phyloP scores from a whole-genome alignment of 1,140 invertebrate genomes.

The Dendroctonus valens region DNA sequence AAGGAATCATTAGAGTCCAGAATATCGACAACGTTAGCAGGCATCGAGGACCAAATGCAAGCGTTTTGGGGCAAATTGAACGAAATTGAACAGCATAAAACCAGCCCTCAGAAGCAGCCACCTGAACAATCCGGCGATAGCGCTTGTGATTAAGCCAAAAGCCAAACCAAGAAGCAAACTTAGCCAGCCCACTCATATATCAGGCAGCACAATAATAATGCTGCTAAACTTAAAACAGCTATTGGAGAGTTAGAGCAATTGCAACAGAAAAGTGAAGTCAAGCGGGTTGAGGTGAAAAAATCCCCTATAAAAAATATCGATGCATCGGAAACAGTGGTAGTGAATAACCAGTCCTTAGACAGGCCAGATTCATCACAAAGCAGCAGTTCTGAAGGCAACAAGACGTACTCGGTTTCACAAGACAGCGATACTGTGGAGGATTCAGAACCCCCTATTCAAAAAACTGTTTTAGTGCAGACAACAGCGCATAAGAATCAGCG shows the following conservation, averaged over 20 bases:
- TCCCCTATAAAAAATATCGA: neutral
- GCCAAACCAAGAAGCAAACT: slow-evolving; percentile 35
- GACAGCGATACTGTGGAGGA: neutral
- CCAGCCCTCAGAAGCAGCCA: slow-evolving; percentile 12
- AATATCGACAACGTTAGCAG: slow-evolving; percentile 41
- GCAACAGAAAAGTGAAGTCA: neutral
- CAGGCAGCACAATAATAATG: slow-evolving; percentile 2
- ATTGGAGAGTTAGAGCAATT: slow-evolving; percentile 16
- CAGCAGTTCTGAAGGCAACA: neutral
- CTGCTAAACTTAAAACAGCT: slow-evolving; percentile 10
- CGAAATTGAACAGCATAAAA: slow-evolving; percentile 35
- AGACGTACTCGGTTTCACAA: neutral
- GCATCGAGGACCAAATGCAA: slow-evolving; percentile 46
- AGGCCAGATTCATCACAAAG: neutral
- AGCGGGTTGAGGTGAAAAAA: neutral
- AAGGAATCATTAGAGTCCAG: slow-evolving; percentile 32
- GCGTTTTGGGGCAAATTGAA: slow-evolving; percentile 44
- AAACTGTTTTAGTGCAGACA: too few species aligned
- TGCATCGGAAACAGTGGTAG: neutral
- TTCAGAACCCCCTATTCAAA: neutral
- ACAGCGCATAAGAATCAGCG: too few species aligned
- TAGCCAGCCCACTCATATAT: slow-evolving; percentile 12
- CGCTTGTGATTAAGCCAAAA: slow-evolving; percentile 18
- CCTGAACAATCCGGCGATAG: neutral
- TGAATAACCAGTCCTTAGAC: neutral